Conservation (phyloP, 2,113 vertebrate species). For the Thamnaconus septentrionalis region DNA sequence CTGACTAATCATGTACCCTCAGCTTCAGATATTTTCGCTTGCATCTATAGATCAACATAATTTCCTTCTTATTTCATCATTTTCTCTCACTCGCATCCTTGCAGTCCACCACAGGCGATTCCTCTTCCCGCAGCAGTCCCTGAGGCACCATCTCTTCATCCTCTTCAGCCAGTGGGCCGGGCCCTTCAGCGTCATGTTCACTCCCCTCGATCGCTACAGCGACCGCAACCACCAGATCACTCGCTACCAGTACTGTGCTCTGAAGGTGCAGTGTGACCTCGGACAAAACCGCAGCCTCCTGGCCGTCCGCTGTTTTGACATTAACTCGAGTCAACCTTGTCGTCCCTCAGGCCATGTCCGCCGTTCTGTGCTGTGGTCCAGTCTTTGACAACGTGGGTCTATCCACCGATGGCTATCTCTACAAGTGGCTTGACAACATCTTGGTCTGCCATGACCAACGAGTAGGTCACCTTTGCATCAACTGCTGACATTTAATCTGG, state of each 20-base stretch:
- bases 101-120: conserved; percentile 96
- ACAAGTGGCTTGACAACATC: conserved; percentile 99
- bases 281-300: background rate
- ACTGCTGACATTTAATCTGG: no score
- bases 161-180: conserved; percentile 99
- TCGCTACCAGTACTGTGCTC: conserved; percentile 95
- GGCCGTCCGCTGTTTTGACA: background rate
- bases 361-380: conserved; percentile 95
- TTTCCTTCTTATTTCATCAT: background rate
- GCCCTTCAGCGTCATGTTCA: conserved; percentile 99
- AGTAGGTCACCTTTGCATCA: conserved; percentile 70
- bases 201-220: conserved; percentile 94
- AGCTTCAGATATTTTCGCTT: background rate
- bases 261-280: conserved; percentile 81
- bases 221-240: conserved; percentile 98
- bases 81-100: background rate
- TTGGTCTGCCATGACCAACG: conserved; percentile 94
- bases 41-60: background rate
- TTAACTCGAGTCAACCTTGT: conserved; percentile 7
- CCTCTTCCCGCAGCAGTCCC: conserved; percentile 96
- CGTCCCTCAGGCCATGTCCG: conserved; percentile 90
- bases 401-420: conserved; percentile 95
- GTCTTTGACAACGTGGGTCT: conserved; percentile 98
- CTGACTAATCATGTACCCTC: no score
- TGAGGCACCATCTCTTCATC: conserved; percentile 97